Evolutionary conservation across 2,888 invertebrate genomes (phyloP).

Genomic region (Deilephila porcellus): DNA sequence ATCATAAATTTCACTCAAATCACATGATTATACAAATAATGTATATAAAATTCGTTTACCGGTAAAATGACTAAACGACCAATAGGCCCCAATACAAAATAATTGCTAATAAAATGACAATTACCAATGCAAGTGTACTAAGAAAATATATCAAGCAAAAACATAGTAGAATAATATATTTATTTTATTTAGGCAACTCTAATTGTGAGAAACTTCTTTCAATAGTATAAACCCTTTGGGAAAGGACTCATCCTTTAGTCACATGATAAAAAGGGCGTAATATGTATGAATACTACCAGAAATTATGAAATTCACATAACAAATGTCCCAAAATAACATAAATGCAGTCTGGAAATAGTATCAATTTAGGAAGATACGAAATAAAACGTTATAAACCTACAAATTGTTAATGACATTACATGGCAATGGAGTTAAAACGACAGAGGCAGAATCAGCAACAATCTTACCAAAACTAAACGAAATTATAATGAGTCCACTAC

Average conservation of each 20-base stretch:
- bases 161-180: background rate
- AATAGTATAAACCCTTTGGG: background rate
- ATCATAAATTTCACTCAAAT: background rate
- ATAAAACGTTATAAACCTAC: slow-evolving; percentile 37
- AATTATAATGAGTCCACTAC: slow-evolving; percentile 51
- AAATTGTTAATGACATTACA: slow-evolving; percentile 55
- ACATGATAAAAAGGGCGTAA: slow-evolving; percentile 51
- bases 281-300: slow-evolving; percentile 37
- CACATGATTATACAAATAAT: background rate
- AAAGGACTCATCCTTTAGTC: slow-evolving; percentile 41
- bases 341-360: background rate
- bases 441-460: slow-evolving; percentile 59
- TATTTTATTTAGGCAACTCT: background rate
- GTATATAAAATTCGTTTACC: background rate
- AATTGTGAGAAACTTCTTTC: background rate
- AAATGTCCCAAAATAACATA: background rate
- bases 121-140: background rate
- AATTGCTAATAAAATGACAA: background rate
- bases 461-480: slow-evolving; percentile 59
- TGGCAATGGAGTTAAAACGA: slow-evolving; percentile 48
- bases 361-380: background rate
- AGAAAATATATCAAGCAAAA: background rate
- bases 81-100: background rate
- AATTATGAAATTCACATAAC: background rate
- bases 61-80: background rate